Percentiles rank a stretch among this genome's conserved stretches.
These are phyloP conservation scores for Cephus rjabovi DNA, from an alignment of 2,888 invertebrate genomes.

Conservation along the genomic window DNA sequence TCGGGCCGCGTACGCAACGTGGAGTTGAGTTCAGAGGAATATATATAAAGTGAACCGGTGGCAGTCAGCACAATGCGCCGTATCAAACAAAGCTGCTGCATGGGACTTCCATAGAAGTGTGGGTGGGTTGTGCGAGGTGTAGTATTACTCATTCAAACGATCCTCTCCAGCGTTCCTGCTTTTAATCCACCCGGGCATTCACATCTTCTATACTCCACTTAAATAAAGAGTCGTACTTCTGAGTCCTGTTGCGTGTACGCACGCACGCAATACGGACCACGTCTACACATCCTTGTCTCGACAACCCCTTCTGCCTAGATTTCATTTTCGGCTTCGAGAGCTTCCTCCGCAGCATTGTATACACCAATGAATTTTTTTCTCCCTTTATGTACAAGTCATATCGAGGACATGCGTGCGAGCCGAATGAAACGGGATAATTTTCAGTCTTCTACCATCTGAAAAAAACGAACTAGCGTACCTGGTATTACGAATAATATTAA, in stretches of 20 bases:
- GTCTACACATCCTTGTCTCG: conserved; percentile 9
- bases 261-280: conserved; percentile 19
- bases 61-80: conserved; percentile 61
- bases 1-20: conserved; percentile 20
- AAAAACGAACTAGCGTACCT: not conserved
- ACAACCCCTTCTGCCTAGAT: conserved; percentile 50
- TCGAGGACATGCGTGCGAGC: conserved; percentile 27
- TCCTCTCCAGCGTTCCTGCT: conserved; percentile 52
- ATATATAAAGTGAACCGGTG: conserved; percentile 60
- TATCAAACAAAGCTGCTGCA: conserved; percentile 65
- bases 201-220: conserved; percentile 55
- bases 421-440: not conserved
- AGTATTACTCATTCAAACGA: conserved; percentile 67
- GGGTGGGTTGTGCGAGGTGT: conserved; percentile 65
- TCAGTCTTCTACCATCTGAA: not conserved
- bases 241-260: conserved; percentile 38
- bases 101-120: conserved; percentile 57
- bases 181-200: conserved; percentile 63
- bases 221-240: conserved; percentile 55
- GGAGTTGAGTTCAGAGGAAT: conserved; percentile 17
- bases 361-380: conserved; percentile 12
- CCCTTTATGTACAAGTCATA: conserved; percentile 49
- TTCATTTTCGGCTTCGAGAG: conserved; percentile 46
- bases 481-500: not conserved
- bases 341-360: conserved; percentile 28